Evolutionary conservation across 1,140 invertebrate genomes (phyloP).

Genomic region (Ceratitis capitata): DNA sequence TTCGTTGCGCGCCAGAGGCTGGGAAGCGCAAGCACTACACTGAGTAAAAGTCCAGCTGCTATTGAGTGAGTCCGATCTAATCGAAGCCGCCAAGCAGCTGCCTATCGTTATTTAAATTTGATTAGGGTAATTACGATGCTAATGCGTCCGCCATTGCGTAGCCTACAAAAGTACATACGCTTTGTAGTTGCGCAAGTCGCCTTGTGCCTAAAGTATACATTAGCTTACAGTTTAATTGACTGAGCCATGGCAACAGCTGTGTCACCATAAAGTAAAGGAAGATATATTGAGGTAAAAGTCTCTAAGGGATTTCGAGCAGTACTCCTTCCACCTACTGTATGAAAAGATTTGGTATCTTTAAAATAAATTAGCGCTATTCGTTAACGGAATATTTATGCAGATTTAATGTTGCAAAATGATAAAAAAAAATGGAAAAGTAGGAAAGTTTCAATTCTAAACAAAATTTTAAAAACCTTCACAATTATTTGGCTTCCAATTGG

Average conservation of each 20-base stretch:
- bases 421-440: too few species aligned
- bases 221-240: not conserved
- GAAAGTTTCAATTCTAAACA: too few species aligned
- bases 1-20: not conserved
- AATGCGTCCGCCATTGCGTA: not conserved
- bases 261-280: not conserved
- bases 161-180: not conserved
- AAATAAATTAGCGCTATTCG: too few species aligned
- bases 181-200: not conserved
- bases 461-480: too few species aligned
- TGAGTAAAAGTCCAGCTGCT: not conserved
- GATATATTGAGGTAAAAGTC: too few species aligned
- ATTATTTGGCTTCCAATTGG: too few species aligned
- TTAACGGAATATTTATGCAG: too few species aligned
- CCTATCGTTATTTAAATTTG: constrained; percentile 23
- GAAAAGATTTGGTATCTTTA: too few species aligned
- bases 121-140: constrained; percentile 8
- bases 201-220: not conserved
- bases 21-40: not conserved
- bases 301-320: too few species aligned
- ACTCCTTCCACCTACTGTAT: too few species aligned
- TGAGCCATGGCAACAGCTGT: not conserved
- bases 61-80: not conserved
- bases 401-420: too few species aligned
- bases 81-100: not conserved